Evolutionary conservation across 1,140 invertebrate genomes (phyloP), one percentile per base, ranked within the genome.

Genomic region (Liolophura sinensis): DNA sequence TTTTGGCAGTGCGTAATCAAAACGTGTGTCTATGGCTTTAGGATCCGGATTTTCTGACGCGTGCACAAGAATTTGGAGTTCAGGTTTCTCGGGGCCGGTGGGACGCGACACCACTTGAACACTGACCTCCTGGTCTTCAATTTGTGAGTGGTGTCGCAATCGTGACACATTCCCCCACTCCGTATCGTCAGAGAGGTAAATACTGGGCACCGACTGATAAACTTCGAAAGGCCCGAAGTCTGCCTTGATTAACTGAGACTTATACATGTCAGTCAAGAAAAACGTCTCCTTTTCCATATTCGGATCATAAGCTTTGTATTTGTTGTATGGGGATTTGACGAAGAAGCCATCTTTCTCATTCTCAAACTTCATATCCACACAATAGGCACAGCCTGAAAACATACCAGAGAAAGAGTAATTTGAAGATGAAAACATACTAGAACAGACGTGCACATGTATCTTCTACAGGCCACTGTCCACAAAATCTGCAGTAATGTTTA

Each of bases 311-410:
- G 71, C 63, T 59, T 72, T 70, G 22, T 73, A 68, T 63, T 76
- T 74, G 24, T 73, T 64, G 58, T 76, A 78, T 0, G 71, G 47
- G 40, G 76, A 70, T 64, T 78, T 78, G 31, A 78, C 51, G 62
- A 78, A 78, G 62, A 71, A 78, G 24, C 77, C 77, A 74, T 74
- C 73, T 46, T 72, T 67, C 20, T 64, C 72, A 59, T 76, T 70
- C 46, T 76, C 66, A 63, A 78, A 74, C 16, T 65, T 61, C 25
- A 78, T 73, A 25, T 78, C 69, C 56, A 78, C 72, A 65, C 68
- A 60, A 60, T 59, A 40, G 6, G 65, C 64, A 62, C 63, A 31
- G 14, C 66, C 74, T 76, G 60, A 50, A 69, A 71, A 22, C 46
- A 27, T 49, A 61, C 46, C 40, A 67, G 20, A 56, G 15, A 1